Base-by-base conservation (phyloP, 2,888 invertebrate genomes). In the Thymelicus lineola region DNA sequence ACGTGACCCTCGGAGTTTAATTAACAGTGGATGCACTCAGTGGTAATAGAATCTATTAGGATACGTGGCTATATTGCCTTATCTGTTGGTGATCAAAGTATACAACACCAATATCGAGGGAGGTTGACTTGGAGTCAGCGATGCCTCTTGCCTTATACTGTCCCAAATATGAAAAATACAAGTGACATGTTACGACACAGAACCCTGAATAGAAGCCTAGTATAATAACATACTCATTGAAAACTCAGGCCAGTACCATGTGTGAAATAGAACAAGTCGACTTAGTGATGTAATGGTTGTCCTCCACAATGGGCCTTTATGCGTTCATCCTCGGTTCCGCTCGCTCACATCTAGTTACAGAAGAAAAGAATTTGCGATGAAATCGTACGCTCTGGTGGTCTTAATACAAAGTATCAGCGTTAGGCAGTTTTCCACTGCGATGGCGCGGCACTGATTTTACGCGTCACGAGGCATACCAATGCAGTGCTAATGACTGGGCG, bases 291-390 rank as follows among this genome's bases (percentile, higher is more conserved):
- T 69, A 64, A 69, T 15, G 61, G 63, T 58, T 48, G 63, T 69
- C 58, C 69, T 58, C 20, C 48, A 69, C 69, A 69, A 69, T 69
- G 58, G 66, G 57, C 58, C 46, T 64, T 72, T 69, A 63, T 70
- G 59, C 65, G 50, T 70, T 65, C 60, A 65, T 59, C 64, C 65
- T 64, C 62, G 72, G 72, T 75, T 75, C 76, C 74, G 71, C 75
- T 74, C 74, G 72, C 75, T 73, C 75, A 73, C 73, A 73, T 72
- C 72, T 71, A 60, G 36, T 64, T 38, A 64, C 71, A 67, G 66
- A 78, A 78, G 76, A 78, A 79, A 78, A 76, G 75, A 78, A 77
- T 77, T 77, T 70, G 72, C 75, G 72, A 74, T 75, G 77, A 76
- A 79, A 77, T 76, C 71, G 71, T 67, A 77, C 63, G 77, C 74